Evolutionary conservation across 2,113 vertebrate genomes (phyloP), one percentile per base, ranked within the genome.

Genomic region (Spheniscus mendiculus): DNA sequence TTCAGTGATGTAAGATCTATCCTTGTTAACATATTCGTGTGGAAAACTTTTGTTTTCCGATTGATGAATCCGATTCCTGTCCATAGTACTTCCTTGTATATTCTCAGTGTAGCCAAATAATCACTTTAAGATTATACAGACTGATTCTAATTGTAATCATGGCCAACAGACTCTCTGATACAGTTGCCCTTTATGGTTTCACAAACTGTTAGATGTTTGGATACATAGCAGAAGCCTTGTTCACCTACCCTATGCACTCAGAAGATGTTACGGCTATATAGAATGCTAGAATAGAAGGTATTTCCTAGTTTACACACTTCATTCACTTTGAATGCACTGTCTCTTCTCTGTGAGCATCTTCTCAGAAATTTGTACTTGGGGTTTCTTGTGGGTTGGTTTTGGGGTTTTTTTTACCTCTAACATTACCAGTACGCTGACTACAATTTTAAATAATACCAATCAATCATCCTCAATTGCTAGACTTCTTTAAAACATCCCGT

Each of bases 141-240:
- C 22, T 32, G 38, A 12, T 42, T 58, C 42, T 42, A 69, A 23
- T 4, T 45, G 42, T 32, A 49, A 9, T 18, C 34, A 6, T 5
- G 30, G 58, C 30, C 47, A 18, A 8, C n/a, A 84, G 56, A 7
- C 27, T 26, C 42, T 15, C 20, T 5, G 8, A 3, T 20, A 16
- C 0, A 0, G 29, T 3, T 27, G 44, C 12, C 49, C 62, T 44
- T 45, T 9, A 0, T n/a, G 50, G 23, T 61, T 73, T 63, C 76
- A 83, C 6, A 1, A 17, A 19, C 20, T 42, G 13, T 21, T 2
- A 8, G 36, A 17, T 36, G 42, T 26, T 40, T 70, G 83, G 34
- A 7, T 25, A 15, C 76, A 38, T 3, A 40, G 12, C 74, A 90
- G 61, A 34, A 82, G n/a, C 61, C 23, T 27, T 14, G 10, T 10